Conservation (phyloP, 2,797 vertebrate genomes). For the Brachyalestes nurse region DNA sequence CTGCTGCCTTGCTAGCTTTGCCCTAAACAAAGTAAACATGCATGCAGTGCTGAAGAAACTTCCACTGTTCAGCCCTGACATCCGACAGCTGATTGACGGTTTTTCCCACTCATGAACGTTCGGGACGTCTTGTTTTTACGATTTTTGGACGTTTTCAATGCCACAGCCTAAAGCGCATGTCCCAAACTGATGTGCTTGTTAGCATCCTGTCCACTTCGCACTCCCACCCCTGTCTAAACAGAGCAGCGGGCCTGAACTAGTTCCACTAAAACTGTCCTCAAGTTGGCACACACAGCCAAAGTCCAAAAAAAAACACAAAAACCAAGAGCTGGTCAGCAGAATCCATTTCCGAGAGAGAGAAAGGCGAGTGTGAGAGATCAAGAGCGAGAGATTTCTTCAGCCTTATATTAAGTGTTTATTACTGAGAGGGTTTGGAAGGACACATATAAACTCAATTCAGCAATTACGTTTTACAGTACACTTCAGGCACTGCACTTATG, state of each 20-base stretch:
- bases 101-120: not conserved
- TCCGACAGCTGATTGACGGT: not conserved
- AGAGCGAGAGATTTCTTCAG: conserved; percentile 43
- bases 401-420: conserved; percentile 50
- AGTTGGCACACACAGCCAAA: conserved; percentile 13
- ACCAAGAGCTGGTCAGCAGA: conserved; percentile 46
- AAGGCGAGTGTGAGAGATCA: conserved; percentile 40
- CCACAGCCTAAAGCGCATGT: not conserved
- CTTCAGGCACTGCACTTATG: conserved; percentile 63
- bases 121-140: not conserved
- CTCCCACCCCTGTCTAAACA: conserved; percentile 47
- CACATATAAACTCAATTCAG: conserved; percentile 57
- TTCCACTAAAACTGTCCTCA: conserved; percentile 48
- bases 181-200: not conserved
- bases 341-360: conserved; percentile 44
- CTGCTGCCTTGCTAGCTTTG: not conserved
- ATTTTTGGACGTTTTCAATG: conserved; percentile 18
- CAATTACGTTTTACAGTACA: conserved; percentile 58
- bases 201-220: conserved; percentile 44
- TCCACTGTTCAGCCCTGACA: not conserved
- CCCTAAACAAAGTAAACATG: conserved; percentile 3
- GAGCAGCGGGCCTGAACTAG: conserved; percentile 30
- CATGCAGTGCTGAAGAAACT: not conserved
- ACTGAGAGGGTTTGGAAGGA: conserved; percentile 54
- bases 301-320: not conserved